A percentile compares a stretch with the other conserved stretches of the same genome.
phyloP scores from a whole-genome alignment of 2,113 vertebrate species.

The Theristicus caerulescens region DNA sequence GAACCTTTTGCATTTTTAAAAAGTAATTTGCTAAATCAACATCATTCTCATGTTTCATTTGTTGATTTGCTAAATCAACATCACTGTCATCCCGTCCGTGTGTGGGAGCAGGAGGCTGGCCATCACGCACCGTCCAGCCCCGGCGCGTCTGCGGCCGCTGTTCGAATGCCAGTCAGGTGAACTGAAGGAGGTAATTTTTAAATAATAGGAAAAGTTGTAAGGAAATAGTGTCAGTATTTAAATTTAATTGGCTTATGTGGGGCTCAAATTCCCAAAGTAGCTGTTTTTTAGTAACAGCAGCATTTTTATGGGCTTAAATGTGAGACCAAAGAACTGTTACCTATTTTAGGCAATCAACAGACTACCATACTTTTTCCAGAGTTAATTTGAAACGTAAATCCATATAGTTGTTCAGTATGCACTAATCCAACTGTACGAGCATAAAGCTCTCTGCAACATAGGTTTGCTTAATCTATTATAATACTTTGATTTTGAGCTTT shows the following conservation, averaged over 20 bases:
- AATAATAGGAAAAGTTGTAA: not conserved
- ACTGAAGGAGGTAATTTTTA: not conserved
- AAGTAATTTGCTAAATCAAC: not conserved
- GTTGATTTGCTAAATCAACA: not conserved
- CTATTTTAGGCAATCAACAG: not conserved
- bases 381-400: conserved; percentile 8
- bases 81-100: fast-evolving
- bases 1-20: not conserved
- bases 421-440: not conserved
- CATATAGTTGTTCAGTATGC: not conserved
- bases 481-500: not conserved
- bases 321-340: not conserved
- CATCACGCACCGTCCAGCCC: not conserved
- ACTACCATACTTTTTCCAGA: not conserved
- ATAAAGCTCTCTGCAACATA: not conserved
- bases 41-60: too few species aligned
- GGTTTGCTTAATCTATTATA: not conserved
- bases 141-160: fast-evolving
- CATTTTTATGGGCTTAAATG: conserved; percentile 9
- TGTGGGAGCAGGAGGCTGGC: not conserved
- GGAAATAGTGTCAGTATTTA: not conserved
- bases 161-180: not conserved
- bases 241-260: not conserved
- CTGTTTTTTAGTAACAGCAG: not conserved
- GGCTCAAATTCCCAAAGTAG: not conserved